Conservation (phyloP, 2,797 vertebrate species). For the Forpus xanthops region DNA sequence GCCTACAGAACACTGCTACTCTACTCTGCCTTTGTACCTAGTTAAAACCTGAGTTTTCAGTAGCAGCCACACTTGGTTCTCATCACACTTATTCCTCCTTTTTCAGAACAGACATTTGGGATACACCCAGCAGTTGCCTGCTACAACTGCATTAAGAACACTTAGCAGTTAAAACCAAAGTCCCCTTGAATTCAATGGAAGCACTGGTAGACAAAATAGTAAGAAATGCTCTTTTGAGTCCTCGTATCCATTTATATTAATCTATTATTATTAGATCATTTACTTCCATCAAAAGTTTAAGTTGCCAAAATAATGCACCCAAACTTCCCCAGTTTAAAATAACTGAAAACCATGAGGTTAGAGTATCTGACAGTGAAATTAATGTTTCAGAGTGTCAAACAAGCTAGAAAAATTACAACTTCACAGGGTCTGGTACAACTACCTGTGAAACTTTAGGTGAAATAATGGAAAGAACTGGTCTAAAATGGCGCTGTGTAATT, state of each 20-base stretch:
- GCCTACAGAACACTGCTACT: neutral
- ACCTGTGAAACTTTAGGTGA: neutral
- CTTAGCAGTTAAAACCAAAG: neutral
- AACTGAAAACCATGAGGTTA: neutral
- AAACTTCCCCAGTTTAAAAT: neutral
- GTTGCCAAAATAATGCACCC: neutral
- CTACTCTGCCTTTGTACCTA: neutral
- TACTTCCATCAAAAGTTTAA: neutral
- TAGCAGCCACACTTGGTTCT: neutral
- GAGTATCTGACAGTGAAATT: neutral
- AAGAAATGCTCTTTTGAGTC: neutral
- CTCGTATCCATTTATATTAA: neutral
- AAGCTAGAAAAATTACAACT: neutral
- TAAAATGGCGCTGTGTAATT: neutral
- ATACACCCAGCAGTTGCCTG: neutral
- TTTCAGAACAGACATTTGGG: neutral
- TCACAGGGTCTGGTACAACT: neutral
- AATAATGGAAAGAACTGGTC: neutral
- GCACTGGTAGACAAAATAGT: neutral
- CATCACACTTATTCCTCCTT: neutral
- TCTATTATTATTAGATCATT: neutral
- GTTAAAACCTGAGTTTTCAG: neutral
- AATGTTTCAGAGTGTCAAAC: neutral
- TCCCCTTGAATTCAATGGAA: neutral
- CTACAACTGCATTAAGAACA: neutral